Evolutionary conservation across 2,113 vertebrate species (phyloP), one percentile per base, ranked within the genome.

Genomic region (Crotalus tigris): DNA sequence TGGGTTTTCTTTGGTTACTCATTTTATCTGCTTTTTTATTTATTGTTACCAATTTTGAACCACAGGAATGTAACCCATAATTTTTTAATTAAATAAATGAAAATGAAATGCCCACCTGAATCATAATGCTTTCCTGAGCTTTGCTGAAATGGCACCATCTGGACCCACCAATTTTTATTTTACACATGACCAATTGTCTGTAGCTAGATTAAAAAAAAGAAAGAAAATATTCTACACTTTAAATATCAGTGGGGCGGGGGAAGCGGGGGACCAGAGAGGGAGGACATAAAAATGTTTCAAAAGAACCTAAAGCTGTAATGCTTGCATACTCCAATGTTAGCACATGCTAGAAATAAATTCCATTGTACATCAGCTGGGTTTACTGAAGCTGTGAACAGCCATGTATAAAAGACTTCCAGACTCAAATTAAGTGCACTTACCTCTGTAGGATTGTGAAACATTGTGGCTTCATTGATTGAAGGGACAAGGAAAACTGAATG

Each of bases 111-210:
- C 59, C 89, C 19, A 53, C 51, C 61, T 90, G 59, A 90, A 90
- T 21, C 29, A 39, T 81, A 75, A 53, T 33, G 8, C 5, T 81
- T 75, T 54, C 24, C 15, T 39, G 64, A 75, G 61, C 51, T 24
- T 24, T 55, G 21, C 64, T 91, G 51, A 91, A 81, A 12, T 81
- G 49, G 49, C 51, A 91, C 61, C 17, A 81, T 81, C 46, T 75
- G 49, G 46, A n/a, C 61, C 61, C 11, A 53, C 89, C 46, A 90
- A 26, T 90, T 53, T 90, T 90, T 81, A 81, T 81, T 90, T 88
- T 90, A 90, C 61, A 53, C 86, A 90, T 51, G 58, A 39, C 49
- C n/a, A 53, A 90, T 51, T 69, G 59, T 11, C 26, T 69, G 54
- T 23, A 91, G 51, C n/a, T 55, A 75, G 90, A 81, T 33, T 54